These are phyloP conservation scores for Liparis tanakae DNA, from an alignment of 2,797 vertebrate species.

Conservation along the genomic window DNA sequence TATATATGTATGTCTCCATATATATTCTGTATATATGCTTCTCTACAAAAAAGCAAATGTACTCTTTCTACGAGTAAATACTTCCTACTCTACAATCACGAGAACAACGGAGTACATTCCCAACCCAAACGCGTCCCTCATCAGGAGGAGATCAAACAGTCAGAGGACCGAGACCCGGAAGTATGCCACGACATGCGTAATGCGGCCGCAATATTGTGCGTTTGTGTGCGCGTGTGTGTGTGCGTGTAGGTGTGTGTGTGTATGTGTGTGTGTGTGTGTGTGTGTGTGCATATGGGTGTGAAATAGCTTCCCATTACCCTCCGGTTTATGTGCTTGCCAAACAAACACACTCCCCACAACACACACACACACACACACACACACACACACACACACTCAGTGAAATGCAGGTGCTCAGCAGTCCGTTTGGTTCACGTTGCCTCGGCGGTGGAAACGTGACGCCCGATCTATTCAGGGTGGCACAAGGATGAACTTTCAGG, in stretches of 20 bases:
- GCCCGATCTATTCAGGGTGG: slow-evolving; percentile 68
- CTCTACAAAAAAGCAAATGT: slow-evolving; percentile 80
- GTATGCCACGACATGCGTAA: slow-evolving; percentile 62
- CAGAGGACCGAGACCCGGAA: slow-evolving; percentile 48
- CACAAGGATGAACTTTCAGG: slow-evolving; percentile 35
- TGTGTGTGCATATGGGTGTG: slow-evolving; percentile 34
- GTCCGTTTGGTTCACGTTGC: slow-evolving; percentile 66
- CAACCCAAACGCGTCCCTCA: slow-evolving; percentile 70
- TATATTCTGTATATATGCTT: slow-evolving; percentile 80
- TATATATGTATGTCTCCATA: slow-evolving; percentile 72
- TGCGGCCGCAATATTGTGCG: slow-evolving; percentile 40
- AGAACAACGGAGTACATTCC: slow-evolving; percentile 81
- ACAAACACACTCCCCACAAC: slow-evolving; percentile 5
- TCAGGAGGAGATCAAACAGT: slow-evolving; percentile 60
- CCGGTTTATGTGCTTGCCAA: slow-evolving; percentile 17
- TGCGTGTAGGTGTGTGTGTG: slow-evolving; percentile 22
- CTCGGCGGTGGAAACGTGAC: slow-evolving; percentile 70
- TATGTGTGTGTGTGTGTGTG: slow-evolving; percentile 34
- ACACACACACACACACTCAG: slow-evolving; percentile 48
- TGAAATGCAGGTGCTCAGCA: slow-evolving; percentile 72
- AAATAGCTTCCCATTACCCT: slow-evolving; percentile 20
- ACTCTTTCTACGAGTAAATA: slow-evolving; percentile 82
- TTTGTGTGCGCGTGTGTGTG: slow-evolving; percentile 34
- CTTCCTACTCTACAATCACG: slow-evolving; percentile 84
- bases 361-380: slow-evolving; percentile 49